Evolutionary conservation across 2,113 vertebrate species (phyloP).

Genomic region (Chunga burmeisteri): DNA sequence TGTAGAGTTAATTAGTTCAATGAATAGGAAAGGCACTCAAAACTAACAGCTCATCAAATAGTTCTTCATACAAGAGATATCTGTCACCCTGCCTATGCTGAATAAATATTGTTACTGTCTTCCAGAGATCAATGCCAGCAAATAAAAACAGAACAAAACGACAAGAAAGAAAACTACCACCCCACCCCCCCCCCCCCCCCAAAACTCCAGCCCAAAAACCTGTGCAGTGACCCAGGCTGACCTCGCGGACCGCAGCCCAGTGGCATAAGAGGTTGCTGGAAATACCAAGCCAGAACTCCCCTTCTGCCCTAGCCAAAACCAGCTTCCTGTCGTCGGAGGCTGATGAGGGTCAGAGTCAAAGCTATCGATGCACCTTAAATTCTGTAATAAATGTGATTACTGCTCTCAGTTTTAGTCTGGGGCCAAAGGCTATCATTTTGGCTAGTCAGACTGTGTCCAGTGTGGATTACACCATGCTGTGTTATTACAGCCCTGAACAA

Average conservation of each 20-base stretch:
- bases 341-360: neutral
- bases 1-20: constrained; percentile 69
- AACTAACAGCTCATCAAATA: constrained; percentile 67
- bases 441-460: neutral
- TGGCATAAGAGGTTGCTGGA: neutral
- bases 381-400: neutral
- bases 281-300: neutral
- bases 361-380: accelerated
- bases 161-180: neutral
- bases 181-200: too few species aligned
- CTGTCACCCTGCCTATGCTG: constrained; percentile 42
- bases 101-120: constrained; percentile 48
- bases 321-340: neutral
- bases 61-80: constrained; percentile 59
- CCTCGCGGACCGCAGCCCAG: neutral
- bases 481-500: neutral
- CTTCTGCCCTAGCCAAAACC: neutral
- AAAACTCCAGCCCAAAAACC: neutral
- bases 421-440: neutral
- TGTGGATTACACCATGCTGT: accelerated
- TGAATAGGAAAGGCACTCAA: constrained; percentile 66
- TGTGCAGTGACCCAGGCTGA: neutral
- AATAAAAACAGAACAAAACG: neutral
- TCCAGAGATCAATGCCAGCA: neutral
- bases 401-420: neutral